phyloP scores from a whole-genome alignment of 1,140 invertebrate genomes.

The Leptopilina boulardi region DNA sequence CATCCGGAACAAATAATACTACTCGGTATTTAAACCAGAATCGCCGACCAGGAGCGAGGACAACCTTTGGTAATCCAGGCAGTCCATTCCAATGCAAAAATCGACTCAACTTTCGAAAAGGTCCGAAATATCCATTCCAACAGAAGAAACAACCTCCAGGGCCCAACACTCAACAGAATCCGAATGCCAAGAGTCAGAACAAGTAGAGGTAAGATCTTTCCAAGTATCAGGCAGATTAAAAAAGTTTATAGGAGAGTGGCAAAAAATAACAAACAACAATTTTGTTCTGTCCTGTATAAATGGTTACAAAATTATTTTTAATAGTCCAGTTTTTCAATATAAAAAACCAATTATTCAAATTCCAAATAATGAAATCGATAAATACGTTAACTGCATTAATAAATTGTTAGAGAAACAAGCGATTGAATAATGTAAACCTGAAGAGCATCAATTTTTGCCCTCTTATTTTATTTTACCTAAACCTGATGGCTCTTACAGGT shows the following conservation, averaged over 20 bases:
- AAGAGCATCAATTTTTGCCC: conserved; percentile 41
- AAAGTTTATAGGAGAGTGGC: conserved; percentile 44
- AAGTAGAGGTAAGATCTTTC: conserved; percentile 10
- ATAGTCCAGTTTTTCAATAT: not conserved
- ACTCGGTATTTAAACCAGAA: not conserved
- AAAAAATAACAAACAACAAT: conserved; percentile 43
- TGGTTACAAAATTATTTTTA: conserved; percentile 48
- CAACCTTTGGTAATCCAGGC: conserved; percentile 43
- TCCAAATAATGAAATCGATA: not conserved
- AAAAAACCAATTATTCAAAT: not conserved
- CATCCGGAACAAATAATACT: not conserved
- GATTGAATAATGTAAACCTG: conserved; percentile 32
- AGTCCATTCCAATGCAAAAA: conserved; percentile 8
- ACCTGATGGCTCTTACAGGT: conserved; percentile 32
- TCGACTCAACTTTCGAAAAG: conserved; percentile 16
- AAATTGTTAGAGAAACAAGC: conserved; percentile 36
- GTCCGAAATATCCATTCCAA: not conserved
- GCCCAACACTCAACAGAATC: conserved; percentile 19
- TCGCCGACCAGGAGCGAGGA: not conserved
- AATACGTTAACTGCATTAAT: conserved; percentile 10
- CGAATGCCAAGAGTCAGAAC: conserved; percentile 32
- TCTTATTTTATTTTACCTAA: conserved; percentile 41
- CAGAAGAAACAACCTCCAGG: conserved; percentile 13
- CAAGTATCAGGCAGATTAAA: conserved; percentile 51
- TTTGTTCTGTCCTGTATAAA: conserved; percentile 44